A percentile compares a stretch with the other conserved stretches of the same genome.
These are phyloP conservation scores for Microctenopoma stevenorrisi DNA, from an alignment of 2,797 vertebrate species.

Conservation along the genomic window DNA sequence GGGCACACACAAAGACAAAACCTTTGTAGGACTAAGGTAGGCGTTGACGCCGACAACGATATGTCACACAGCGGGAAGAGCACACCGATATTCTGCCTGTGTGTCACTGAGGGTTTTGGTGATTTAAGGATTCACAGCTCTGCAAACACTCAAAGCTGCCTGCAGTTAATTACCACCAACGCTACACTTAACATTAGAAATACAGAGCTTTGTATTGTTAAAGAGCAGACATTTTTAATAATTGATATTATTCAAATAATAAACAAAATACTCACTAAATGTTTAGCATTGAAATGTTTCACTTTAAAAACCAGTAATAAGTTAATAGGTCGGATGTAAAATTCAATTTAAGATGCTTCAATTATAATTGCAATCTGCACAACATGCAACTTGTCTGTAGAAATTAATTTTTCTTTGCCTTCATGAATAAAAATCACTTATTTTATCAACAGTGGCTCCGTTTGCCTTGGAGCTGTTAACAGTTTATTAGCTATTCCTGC, in stretches of 20 bases:
- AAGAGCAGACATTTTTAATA: background rate
- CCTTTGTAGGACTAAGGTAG: conserved; percentile 1
- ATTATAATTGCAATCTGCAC: no score
- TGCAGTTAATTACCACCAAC: background rate
- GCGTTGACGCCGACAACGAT: background rate
- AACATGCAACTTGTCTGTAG: no score
- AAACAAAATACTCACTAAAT: no score
- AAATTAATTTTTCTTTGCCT: no score
- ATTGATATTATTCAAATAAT: no score
- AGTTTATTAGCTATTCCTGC: no score
- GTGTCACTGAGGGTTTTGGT: background rate
- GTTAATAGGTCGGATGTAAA: no score
- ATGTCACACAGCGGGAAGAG: background rate
- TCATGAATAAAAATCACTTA: no score
- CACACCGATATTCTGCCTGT: background rate
- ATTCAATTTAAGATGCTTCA: no score
- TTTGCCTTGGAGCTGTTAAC: background rate
- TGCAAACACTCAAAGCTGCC: background rate
- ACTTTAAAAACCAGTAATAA: no score
- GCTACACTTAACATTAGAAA: background rate
- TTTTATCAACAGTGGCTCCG: background rate
- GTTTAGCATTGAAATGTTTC: no score
- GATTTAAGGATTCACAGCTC: background rate
- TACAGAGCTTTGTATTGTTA: background rate
- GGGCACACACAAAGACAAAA: conserved; percentile 1